Conservation (phyloP, 2,888 invertebrate genomes). For the Brenthis daphne region DNA sequence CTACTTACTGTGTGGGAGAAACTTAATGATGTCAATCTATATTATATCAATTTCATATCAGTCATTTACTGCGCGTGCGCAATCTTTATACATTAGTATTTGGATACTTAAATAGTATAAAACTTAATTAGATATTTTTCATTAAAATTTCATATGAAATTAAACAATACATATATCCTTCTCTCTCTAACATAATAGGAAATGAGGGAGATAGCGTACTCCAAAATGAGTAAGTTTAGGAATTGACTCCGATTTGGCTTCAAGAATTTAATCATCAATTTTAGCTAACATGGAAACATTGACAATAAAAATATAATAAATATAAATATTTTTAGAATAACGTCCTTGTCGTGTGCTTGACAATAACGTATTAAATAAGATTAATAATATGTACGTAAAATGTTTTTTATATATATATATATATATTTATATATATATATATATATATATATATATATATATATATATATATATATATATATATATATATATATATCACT, state of each 20-base stretch:
- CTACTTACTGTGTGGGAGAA: slow-evolving; percentile 57
- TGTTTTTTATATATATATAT: slow-evolving; percentile 8
- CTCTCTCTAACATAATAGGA: slow-evolving; percentile 7
- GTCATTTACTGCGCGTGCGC: slow-evolving; percentile 56
- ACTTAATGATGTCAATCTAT: slow-evolving; percentile 74
- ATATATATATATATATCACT: no score
- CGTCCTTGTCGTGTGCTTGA: slow-evolving; percentile 50
- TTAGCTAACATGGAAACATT: slow-evolving; percentile 48
- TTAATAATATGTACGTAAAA: slow-evolving; percentile 22
- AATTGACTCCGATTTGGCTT: slow-evolving; percentile 28
- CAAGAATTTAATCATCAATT: slow-evolving; percentile 18
- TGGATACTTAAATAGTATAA: slow-evolving; percentile 44
- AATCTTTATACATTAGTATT: slow-evolving; percentile 54
- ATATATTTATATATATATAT: no score
- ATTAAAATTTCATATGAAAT: background rate
- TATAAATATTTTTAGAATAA: slow-evolving; percentile 35
- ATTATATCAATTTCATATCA: slow-evolving; percentile 80
- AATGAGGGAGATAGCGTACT: background rate
- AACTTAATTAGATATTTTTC: slow-evolving; percentile 39
- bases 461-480: no score
- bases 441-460: no score
- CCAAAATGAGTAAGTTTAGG: background rate
- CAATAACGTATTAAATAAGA: slow-evolving; percentile 47
- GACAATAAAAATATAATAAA: slow-evolving; percentile 52
- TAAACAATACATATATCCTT: slow-evolving; percentile 3